phyloP scores from a whole-genome alignment of 2,113 vertebrate species.

The Noctilio leporinus region DNA sequence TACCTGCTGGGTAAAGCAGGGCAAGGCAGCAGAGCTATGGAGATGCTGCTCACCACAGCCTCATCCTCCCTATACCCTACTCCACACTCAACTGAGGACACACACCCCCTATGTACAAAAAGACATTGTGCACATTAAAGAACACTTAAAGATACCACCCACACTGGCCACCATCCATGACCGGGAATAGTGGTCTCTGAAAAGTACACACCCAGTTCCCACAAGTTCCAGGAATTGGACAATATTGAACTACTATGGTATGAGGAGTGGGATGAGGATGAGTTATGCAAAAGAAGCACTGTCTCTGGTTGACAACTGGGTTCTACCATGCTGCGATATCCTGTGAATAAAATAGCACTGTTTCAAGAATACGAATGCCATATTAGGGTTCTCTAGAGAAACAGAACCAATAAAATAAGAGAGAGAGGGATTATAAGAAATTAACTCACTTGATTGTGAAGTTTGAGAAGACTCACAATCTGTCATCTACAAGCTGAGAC shows the following conservation, averaged over 20 bases:
- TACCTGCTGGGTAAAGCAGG: neutral
- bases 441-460: neutral
- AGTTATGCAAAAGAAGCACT: neutral
- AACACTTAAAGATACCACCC: neutral
- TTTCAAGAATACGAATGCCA: no score
- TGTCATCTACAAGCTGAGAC: neutral
- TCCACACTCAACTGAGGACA: neutral
- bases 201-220: neutral
- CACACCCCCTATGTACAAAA: neutral
- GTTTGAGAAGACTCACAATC: neutral
- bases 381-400: no score
- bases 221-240: neutral
- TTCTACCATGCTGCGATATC: no score
- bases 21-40: neutral
- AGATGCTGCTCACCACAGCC: neutral
- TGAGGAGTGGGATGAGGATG: neutral
- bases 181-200: accelerated
- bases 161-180: neutral
- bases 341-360: neutral
- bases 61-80: neutral
- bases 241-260: neutral
- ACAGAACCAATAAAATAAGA: neutral
- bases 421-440: neutral
- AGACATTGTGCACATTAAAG: neutral
- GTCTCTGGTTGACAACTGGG: neutral